A percentile compares a stretch with the other conserved stretches of the same genome.
Conservation (phyloP, 2,113 vertebrate species). For the Scophthalmus maximus region DNA sequence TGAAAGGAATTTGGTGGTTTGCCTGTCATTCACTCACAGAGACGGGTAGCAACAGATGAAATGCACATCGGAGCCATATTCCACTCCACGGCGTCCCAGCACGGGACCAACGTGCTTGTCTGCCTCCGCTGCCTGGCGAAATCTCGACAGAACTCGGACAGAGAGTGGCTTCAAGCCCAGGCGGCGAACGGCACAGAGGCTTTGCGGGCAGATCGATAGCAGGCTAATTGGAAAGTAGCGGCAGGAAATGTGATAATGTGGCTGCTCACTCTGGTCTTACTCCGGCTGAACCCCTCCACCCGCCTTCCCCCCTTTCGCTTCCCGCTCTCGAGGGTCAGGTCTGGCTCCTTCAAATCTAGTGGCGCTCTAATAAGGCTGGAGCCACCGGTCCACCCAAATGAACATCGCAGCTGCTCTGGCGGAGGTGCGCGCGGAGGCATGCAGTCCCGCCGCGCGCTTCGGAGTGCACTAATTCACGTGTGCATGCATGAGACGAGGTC, state of each 20-base stretch:
- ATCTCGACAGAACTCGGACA: slow-evolving; percentile 45
- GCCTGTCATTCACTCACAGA: background rate
- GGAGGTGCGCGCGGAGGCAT: background rate
- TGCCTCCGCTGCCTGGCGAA: slow-evolving; percentile 31
- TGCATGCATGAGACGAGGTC: background rate
- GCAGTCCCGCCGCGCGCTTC: background rate
- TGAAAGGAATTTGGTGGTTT: slow-evolving; percentile 6
- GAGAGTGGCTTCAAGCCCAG: slow-evolving; percentile 66
- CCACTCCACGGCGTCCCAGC: background rate
- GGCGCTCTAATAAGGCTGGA: slow-evolving; percentile 58
- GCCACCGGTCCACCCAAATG: slow-evolving; percentile 48
- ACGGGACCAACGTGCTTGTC: slow-evolving; percentile 31
- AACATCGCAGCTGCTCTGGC: slow-evolving; percentile 28
- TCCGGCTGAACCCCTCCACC: slow-evolving; percentile 35
- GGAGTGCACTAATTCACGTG: background rate
- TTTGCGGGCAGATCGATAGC: slow-evolving; percentile 63
- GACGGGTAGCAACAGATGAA: slow-evolving; percentile 5
- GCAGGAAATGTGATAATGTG: slow-evolving; percentile 77
- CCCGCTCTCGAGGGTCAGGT: slow-evolving; percentile 23
- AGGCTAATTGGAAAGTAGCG: slow-evolving; percentile 77
- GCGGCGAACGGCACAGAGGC: slow-evolving; percentile 47
- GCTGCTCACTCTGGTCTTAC: slow-evolving; percentile 51
- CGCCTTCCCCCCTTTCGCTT: background rate
- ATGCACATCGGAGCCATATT: slow-evolving; percentile 1
- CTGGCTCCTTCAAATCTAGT: slow-evolving; percentile 55